Conservation (phyloP, 2,113 vertebrate genomes). For the Oncorhynchus clarkii region DNA sequence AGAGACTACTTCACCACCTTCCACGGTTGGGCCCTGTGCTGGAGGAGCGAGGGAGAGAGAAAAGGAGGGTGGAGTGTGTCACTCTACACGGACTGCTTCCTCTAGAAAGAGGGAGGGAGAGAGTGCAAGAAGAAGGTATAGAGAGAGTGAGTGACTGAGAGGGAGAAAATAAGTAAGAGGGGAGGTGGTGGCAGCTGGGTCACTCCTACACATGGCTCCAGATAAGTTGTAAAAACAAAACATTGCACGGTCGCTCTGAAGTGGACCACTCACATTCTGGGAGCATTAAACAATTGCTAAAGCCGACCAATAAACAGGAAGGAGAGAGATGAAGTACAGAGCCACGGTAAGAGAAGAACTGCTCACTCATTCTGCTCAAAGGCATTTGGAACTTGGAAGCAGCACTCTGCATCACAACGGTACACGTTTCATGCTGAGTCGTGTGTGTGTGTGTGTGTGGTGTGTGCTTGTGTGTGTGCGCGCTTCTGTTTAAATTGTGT, state of each 20-base stretch:
- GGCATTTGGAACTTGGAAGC: slow-evolving; percentile 15
- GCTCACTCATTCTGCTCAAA: slow-evolving; percentile 3
- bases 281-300: background rate
- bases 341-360: slow-evolving; percentile 50
- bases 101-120: slow-evolving; percentile 1
- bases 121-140: background rate
- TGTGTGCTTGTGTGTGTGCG: background rate
- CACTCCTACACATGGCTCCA: slow-evolving; percentile 11
- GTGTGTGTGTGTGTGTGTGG: background rate
- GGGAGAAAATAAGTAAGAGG: slow-evolving; percentile 43
- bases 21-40: background rate
- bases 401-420: too few species aligned
- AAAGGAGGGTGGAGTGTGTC: background rate
- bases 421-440: background rate
- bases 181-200: slow-evolving; percentile 61
- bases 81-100: too few species aligned
- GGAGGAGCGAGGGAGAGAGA: background rate
- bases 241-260: slow-evolving; percentile 45
- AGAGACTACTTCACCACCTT: too few species aligned
- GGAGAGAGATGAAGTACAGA: slow-evolving; percentile 67
- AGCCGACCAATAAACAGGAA: background rate
- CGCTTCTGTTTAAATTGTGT: background rate
- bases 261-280: slow-evolving; percentile 18
- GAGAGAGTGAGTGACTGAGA: background rate
- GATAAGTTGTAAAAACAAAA: slow-evolving; percentile 64